A percentile compares a stretch with the other conserved stretches of the same genome.
phyloP scores from a whole-genome alignment of 2,113 vertebrate species.

The Gavia stellata region DNA sequence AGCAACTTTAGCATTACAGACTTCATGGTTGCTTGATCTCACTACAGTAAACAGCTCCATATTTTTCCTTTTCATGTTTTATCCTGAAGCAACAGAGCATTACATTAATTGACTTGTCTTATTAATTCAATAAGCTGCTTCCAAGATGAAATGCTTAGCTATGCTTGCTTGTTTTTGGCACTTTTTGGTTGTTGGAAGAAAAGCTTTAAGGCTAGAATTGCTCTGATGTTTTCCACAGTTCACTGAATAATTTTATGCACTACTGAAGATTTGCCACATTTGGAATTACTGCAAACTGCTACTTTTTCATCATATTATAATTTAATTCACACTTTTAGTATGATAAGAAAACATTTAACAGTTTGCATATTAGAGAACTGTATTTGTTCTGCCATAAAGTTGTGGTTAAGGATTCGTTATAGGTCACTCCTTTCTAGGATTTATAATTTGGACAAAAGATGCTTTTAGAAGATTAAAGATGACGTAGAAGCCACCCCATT shows the following conservation, averaged over 20 bases:
- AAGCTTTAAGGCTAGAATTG: conserved; percentile 67
- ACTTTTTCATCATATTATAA: conserved; percentile 73
- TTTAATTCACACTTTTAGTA: conserved; percentile 71
- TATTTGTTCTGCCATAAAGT: conserved; percentile 47
- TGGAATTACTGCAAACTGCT: conserved; percentile 66
- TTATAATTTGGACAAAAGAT: conserved; percentile 47
- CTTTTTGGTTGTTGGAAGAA: conserved; percentile 68
- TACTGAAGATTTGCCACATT: conserved; percentile 69
- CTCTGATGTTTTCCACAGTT: conserved; percentile 74
- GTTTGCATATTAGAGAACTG: conserved; percentile 45
- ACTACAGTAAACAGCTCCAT: conserved; percentile 69
- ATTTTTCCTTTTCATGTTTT: conserved; percentile 75
- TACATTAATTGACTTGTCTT: conserved; percentile 83
- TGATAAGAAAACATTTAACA: conserved; percentile 65
- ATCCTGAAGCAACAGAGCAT: conserved; percentile 77
- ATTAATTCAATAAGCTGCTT: conserved; percentile 82
- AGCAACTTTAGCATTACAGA: conserved; percentile 37
- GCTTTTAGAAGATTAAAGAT: conserved; percentile 40
- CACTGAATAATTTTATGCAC: conserved; percentile 72
- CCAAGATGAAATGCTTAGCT: conserved; percentile 75
- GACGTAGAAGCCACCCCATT: not conserved
- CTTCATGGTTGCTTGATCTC: conserved; percentile 65
- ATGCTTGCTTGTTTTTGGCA: conserved; percentile 66
- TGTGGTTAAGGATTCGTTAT: conserved; percentile 37
- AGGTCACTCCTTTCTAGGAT: conserved; percentile 26